Evolutionary conservation across 2,113 vertebrate genomes (phyloP), one percentile per base, ranked within the genome.

Genomic region (Mystacornis crossleyi): DNA sequence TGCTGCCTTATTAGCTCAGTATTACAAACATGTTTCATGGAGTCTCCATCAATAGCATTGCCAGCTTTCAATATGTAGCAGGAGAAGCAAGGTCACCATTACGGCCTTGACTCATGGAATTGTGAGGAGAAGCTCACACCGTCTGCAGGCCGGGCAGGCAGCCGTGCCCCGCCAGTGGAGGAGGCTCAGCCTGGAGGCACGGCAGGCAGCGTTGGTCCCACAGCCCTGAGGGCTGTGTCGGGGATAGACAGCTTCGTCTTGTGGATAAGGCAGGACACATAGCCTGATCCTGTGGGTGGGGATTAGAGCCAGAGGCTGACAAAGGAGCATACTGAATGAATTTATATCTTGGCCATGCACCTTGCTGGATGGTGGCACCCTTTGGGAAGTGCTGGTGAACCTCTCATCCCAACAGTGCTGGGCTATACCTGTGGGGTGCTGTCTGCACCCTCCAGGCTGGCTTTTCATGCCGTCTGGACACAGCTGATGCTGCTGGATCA

Each of bases 141-240:
- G 64, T 42, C 18, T 51, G 42, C 21, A 2, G 38, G 50, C 61
- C 6, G 5, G 15, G 60, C 85, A 26, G 26, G 66, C 38, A 16
- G 86, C 85, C 0, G 0, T 65, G 33, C 57, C 0, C 1, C 69
- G 84, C 65, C 36, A 14, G 36, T 1, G 8, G 16, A 18, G 29
- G 36, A 82, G 72, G 72, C 60, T 91, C 9, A 4, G 34, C 48
- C 57, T 23, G 36, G n/a, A 53, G 75, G 2, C 0, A 45, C 71
- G 72, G 47, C 81, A 55, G 78, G 48, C 5, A 2, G 74, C 2
- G 0, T 12, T 61, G 26, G 72, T 61, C 45, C 77, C 4, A 4
- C 42, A 42, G 57, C 77, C 65, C 62, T 2, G 3, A 64, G 58
- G 79, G 66, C 71, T 65, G 18, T 93, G 87, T 74, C 2, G 0